Evolutionary conservation across 1,140 invertebrate genomes (phyloP).

Genomic region (Leptoteleia sp.): DNA sequence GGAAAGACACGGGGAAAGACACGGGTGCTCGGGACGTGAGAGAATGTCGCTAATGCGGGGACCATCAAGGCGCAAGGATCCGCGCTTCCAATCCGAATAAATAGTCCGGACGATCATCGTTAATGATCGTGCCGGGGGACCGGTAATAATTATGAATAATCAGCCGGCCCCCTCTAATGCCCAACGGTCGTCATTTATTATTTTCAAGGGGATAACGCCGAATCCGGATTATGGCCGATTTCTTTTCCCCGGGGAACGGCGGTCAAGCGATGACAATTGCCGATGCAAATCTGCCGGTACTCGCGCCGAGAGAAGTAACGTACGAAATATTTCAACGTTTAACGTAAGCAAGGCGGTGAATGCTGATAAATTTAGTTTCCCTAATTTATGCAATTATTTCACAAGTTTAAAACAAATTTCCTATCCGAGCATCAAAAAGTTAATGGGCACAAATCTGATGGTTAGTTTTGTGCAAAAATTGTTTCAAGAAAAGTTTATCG

Average conservation of each 20-base stretch:
- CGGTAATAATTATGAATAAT: slow-evolving; percentile 16
- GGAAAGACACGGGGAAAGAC: slow-evolving; percentile 70
- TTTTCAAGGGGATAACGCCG: slow-evolving; percentile 1
- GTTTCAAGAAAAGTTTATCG: too few species aligned
- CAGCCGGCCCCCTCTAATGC: neutral
- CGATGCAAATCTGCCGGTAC: too few species aligned
- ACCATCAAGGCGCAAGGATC: neutral
- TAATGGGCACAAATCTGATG: too few species aligned
- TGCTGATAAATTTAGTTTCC: too few species aligned
- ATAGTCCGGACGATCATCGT: slow-evolving; percentile 8
- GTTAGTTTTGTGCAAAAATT: too few species aligned
- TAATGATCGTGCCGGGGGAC: slow-evolving; percentile 16
- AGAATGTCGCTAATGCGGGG: slow-evolving; percentile 76
- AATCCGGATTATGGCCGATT: slow-evolving; percentile 16
- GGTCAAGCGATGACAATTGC: too few species aligned
- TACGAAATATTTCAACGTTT: too few species aligned
- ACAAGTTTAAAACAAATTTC: too few species aligned
- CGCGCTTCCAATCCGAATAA: slow-evolving; percentile 10
- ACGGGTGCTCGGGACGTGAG: slow-evolving; percentile 77
- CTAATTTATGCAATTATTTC: too few species aligned
- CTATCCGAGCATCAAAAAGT: too few species aligned
- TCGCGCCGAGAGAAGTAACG: too few species aligned
- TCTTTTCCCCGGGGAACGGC: neutral
- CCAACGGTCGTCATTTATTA: neutral
- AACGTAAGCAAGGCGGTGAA: too few species aligned